phyloP scores from a whole-genome alignment of 1,140 invertebrate species.

The Pseudomyrmex gracilis region DNA sequence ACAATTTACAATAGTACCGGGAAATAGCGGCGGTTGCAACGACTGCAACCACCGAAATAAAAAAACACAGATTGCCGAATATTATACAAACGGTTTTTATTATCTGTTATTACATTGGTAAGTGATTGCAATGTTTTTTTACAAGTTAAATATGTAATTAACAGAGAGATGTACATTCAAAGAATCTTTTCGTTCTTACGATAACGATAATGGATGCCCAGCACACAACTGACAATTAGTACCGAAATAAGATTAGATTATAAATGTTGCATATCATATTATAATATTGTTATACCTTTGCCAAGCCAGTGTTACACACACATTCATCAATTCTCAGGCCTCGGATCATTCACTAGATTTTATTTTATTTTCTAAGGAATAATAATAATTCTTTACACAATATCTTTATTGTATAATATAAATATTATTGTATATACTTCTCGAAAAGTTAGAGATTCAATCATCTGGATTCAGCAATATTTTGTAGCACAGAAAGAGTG shows the following conservation, averaged over 20 bases:
- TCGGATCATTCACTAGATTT: constrained; percentile 66
- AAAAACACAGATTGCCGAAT: constrained; percentile 71
- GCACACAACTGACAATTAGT: constrained; percentile 83
- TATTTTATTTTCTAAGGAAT: not conserved
- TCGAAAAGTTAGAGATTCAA: constrained; percentile 1
- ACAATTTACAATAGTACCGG: constrained; percentile 82
- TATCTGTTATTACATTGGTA: constrained; percentile 83
- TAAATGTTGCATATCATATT: constrained; percentile 86
- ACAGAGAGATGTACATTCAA: constrained; percentile 66
- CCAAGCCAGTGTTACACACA: constrained; percentile 77
- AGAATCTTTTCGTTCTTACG: constrained; percentile 73
- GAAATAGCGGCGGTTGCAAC: constrained; percentile 83
- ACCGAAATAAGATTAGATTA: constrained; percentile 85
- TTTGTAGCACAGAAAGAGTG: constrained; percentile 20
- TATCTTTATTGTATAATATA: not conserved
- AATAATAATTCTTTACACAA: not conserved
- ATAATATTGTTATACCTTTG: constrained; percentile 85
- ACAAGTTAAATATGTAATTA: constrained; percentile 74
- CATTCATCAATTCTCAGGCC: constrained; percentile 75
- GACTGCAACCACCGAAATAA: constrained; percentile 73
- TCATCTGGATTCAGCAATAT: not conserved
- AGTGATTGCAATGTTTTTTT: constrained; percentile 79
- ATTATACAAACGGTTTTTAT: constrained; percentile 82
- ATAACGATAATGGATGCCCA: constrained; percentile 83
- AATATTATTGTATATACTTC: not conserved